Percentiles rank a stretch among this genome's conserved stretches.
These are phyloP conservation scores for Narcine bancroftii DNA, from an alignment of 2,113 vertebrate species.

Conservation along the genomic window DNA sequence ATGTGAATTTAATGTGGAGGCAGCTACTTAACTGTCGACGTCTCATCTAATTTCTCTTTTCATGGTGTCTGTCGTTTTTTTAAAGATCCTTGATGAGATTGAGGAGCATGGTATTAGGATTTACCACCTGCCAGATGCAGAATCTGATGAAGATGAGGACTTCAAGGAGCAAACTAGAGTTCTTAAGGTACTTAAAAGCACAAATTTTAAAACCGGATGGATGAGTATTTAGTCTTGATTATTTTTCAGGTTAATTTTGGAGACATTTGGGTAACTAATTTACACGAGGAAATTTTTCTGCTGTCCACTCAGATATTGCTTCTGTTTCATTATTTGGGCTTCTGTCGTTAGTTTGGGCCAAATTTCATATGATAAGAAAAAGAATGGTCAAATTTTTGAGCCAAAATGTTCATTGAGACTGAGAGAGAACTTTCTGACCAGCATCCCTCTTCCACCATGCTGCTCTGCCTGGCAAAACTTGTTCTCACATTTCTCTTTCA, in stretches of 20 bases:
- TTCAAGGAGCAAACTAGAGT: constrained; percentile 96
- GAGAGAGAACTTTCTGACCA: too few relatives aligned
- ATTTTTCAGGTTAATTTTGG: background rate
- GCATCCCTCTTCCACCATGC: too few relatives aligned
- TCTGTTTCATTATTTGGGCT: too few relatives aligned
- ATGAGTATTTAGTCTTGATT: background rate
- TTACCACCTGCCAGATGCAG: constrained; percentile 93
- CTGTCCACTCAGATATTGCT: background rate
- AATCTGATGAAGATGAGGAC: constrained; percentile 95
- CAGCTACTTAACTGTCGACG: background rate
- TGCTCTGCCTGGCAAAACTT: too few relatives aligned
- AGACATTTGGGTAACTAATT: background rate
- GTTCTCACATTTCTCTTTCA: too few relatives aligned
- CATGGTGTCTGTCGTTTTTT: background rate
- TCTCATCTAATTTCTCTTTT: background rate
- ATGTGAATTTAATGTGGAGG: background rate
- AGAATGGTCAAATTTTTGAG: too few relatives aligned
- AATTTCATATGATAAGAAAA: too few relatives aligned
- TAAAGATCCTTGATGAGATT: constrained; percentile 91
- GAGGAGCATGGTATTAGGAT: constrained; percentile 97
- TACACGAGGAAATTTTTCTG: background rate
- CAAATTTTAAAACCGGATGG: background rate
- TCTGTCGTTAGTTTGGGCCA: too few relatives aligned
- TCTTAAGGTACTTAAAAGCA: constrained; percentile 67
- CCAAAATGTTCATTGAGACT: too few relatives aligned